Conservation (phyloP, 2,888 invertebrate species). For the Drosophila tripunctata region DNA sequence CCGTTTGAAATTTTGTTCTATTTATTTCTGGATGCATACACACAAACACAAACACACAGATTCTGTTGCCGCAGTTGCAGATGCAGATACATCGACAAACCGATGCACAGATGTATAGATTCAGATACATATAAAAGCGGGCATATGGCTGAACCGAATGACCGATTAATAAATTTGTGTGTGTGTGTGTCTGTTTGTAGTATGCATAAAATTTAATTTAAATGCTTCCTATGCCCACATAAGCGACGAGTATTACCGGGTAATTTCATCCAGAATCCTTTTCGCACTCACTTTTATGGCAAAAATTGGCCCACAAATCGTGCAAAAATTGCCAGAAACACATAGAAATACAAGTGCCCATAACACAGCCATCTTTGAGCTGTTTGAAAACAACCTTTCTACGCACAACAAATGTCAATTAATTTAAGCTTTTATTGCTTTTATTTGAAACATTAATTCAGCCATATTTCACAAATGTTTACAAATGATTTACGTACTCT, state of each 20-base stretch:
- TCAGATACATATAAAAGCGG: conserved; percentile 14
- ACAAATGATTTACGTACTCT: conserved; percentile 43
- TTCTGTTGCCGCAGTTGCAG: conserved; percentile 12
- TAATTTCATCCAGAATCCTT: conserved; percentile 40
- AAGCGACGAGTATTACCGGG: conserved; percentile 30
- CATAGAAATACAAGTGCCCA: background rate
- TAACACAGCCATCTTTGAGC: background rate
- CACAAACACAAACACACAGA: background rate
- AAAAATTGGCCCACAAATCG: conserved; percentile 29
- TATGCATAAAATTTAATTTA: conserved; percentile 61
- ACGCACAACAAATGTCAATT: conserved; percentile 62
- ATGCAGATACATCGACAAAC: conserved; percentile 11
- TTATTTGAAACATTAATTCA: conserved; percentile 54
- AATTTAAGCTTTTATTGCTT: conserved; percentile 69
- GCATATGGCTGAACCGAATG: conserved; percentile 47
- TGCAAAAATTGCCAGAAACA: conserved; percentile 56
- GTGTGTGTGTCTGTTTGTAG: too few relatives aligned
- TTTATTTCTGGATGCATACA: conserved; percentile 20
- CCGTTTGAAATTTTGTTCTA: conserved; percentile 30
- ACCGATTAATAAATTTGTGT: conserved; percentile 66
- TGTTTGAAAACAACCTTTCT: conserved; percentile 11
- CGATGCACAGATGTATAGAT: too few relatives aligned
- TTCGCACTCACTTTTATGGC: conserved; percentile 46
- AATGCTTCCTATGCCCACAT: conserved; percentile 37
- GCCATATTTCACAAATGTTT: conserved; percentile 46